phyloP scores from a whole-genome alignment of 1,140 invertebrate genomes.

The Lasioglossum baleicum region DNA sequence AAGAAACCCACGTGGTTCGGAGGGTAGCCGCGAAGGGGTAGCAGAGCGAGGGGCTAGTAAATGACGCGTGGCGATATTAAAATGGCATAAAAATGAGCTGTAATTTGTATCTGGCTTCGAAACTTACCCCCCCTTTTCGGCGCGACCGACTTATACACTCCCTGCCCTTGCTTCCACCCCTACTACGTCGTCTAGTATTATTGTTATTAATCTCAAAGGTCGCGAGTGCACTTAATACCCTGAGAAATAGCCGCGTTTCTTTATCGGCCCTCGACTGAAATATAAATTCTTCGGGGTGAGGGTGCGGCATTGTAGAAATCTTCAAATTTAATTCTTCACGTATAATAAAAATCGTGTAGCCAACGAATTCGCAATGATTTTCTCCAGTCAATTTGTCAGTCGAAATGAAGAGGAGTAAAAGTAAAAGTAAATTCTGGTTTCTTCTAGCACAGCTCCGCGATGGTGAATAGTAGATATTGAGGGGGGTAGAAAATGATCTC shows the following conservation, averaged over 20 bases:
- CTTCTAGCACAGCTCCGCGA: neutral
- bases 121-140: constrained; percentile 60
- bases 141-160: constrained; percentile 29
- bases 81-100: constrained; percentile 80
- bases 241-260: constrained; percentile 71
- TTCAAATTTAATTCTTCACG: too few relatives aligned
- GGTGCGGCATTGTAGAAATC: too few relatives aligned
- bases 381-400: too few relatives aligned
- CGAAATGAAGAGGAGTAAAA: neutral
- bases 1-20: constrained; percentile 29
- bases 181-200: constrained; percentile 64
- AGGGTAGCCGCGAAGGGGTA: constrained; percentile 9
- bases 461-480: neutral
- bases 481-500: neutral
- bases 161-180: constrained; percentile 3
- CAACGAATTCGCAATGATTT: too few relatives aligned
- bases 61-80: constrained; percentile 80
- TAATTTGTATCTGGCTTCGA: constrained; percentile 79
- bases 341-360: too few relatives aligned
- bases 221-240: constrained; percentile 71
- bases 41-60: constrained; percentile 73
- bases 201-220: constrained; percentile 76
- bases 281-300: constrained; percentile 21
- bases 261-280: constrained; percentile 57
- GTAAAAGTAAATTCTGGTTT: neutral